These are phyloP conservation scores for Taeniopygia guttata DNA, from an alignment of 2,797 vertebrate genomes.

Conservation along the genomic window DNA sequence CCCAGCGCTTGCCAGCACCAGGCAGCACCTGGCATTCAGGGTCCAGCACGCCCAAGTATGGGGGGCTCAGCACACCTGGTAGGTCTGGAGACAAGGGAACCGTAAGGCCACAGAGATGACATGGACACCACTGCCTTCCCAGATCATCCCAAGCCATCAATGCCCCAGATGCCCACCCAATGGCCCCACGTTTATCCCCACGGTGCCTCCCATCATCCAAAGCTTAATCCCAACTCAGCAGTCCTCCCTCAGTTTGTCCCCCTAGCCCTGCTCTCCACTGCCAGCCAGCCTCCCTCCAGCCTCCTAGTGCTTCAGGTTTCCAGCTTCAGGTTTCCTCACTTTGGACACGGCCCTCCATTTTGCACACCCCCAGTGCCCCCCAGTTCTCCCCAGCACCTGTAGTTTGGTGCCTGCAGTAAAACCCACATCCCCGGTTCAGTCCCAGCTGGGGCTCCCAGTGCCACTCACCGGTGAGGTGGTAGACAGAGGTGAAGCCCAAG, in stretches of 20 bases:
- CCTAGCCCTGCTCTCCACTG: background rate
- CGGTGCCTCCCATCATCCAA: background rate
- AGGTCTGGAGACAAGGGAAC: slow-evolving; percentile 73
- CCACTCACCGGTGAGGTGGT: slow-evolving; percentile 83
- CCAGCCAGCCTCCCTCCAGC: background rate
- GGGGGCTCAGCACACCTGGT: slow-evolving; percentile 82
- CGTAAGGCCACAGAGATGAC: background rate
- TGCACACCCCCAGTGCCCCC: background rate
- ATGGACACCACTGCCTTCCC: background rate
- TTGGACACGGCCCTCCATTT: background rate
- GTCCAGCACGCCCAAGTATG: slow-evolving; percentile 80
- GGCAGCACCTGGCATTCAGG: slow-evolving; percentile 80
- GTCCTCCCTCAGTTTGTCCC: background rate
- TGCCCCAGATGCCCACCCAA: background rate
- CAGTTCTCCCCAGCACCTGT: background rate
- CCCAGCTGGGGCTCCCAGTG: background rate
- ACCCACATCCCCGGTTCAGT: background rate
- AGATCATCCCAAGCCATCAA: background rate
- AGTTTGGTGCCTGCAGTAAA: background rate
- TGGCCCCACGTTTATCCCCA: background rate
- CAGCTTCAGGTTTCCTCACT: background rate
- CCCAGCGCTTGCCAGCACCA: slow-evolving; percentile 77
- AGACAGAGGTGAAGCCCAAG: slow-evolving; percentile 88
- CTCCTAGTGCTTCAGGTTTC: background rate
- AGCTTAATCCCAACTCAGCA: background rate